Conservation (phyloP, 2,888 invertebrate species). For the Acanthosepion lycidas region DNA sequence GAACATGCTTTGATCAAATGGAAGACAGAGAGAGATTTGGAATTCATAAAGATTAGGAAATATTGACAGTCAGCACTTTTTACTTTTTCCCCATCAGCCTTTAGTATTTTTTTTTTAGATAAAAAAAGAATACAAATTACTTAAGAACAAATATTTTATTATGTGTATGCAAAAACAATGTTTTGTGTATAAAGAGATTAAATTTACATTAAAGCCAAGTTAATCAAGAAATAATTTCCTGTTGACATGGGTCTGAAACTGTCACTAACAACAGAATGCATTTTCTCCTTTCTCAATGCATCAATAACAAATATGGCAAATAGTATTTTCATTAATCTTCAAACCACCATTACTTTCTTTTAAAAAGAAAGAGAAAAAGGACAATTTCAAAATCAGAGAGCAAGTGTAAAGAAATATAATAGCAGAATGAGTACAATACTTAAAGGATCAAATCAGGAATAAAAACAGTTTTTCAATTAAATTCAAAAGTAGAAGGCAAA, state of each 20-base stretch:
- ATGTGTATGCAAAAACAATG: not conserved
- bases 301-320: not conserved
- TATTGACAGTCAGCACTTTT: not conserved
- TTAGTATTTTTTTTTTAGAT: not conserved
- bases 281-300: not conserved
- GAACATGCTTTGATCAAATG: not conserved
- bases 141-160: not conserved
- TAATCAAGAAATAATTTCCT: conserved; percentile 33
- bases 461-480: not conserved
- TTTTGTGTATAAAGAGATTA: not conserved
- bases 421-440: not conserved
- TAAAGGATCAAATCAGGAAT: not conserved
- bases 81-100: not conserved
- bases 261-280: not conserved
- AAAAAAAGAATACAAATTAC: not conserved
- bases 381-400: not conserved
- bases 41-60: not conserved
- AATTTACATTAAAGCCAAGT: conserved; percentile 8
- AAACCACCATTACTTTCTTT: not conserved
- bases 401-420: not conserved
- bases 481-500: not conserved
- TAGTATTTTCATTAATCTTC: not conserved
- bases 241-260: not conserved
- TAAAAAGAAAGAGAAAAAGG: not conserved
- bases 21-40: not conserved